Evolutionary conservation across 1,140 invertebrate genomes (phyloP), one percentile per base, ranked within the genome.

Genomic region (Drosophila kurseongensis): DNA sequence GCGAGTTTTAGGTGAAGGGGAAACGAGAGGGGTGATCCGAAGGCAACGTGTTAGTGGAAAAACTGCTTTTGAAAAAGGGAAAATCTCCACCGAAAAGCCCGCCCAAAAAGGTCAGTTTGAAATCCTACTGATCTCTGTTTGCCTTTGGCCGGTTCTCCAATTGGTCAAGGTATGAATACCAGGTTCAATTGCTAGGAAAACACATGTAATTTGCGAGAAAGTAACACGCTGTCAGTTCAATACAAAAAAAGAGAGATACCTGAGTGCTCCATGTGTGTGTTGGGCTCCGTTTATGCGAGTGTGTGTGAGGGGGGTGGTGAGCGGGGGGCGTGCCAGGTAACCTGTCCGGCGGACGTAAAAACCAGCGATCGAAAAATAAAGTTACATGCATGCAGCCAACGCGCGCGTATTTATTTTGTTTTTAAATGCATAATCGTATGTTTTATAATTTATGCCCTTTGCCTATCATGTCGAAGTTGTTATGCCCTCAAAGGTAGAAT

Each of bases 191-290:
- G 75, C 69, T 59, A 73, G 62, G 40, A 90, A 88, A 89, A 89
- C 85, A 89, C 84, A 89, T 89, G 84, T 89, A 89, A 89, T 90
- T 84, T 63, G 80, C 85, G 85, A 90, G 84, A 89, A 89, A 89
- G 84, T 89, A 89, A 89, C 84, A 89, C 84, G 84, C 84, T 89
- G 84, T 90, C 84, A 89, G 75, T 85, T 85, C 67, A 65, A 68
- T 36, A 65, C 62, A 82, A 78, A 65, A 84, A 62, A 65, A 52
- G 58, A 63, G 74, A 67, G 54, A 74, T 73, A 74, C 77, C 58
- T 72, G 48, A 52, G 40, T n/a, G 35, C 18, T 38, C 32, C 16
- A 60, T 54, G 74, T 57, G 67, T 67, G 60, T 75, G 69, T 67
- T 14, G 36, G 61, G 58, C 57, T 47, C 13, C 12, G 45, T 12